Evolutionary conservation across 2,888 invertebrate species (phyloP).

Genomic region (Sthenelais limicola): DNA sequence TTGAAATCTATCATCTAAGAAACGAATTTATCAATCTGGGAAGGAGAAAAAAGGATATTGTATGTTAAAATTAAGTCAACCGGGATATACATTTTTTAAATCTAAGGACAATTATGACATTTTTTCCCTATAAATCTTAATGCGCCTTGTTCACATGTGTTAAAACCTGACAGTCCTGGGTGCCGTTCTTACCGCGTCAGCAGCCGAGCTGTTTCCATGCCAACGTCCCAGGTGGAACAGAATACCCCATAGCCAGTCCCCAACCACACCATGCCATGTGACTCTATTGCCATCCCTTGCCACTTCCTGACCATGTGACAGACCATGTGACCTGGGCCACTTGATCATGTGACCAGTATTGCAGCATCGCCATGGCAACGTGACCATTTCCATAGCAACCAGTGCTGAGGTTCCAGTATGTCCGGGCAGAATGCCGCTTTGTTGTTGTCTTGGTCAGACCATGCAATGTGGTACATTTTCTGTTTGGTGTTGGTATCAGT

Average conservation of each 20-base stretch:
- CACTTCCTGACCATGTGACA: constrained; percentile 37
- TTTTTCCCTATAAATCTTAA: background rate
- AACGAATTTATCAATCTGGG: too few species aligned
- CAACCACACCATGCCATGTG: constrained; percentile 44
- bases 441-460: constrained; percentile 35
- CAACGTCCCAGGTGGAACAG: constrained; percentile 10
- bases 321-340: constrained; percentile 40
- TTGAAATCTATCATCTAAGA: too few species aligned
- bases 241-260: constrained; percentile 38
- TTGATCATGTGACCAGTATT: constrained; percentile 36
- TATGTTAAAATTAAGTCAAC: too few species aligned
- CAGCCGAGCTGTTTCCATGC: constrained; percentile 23
- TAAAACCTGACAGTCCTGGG: constrained; percentile 37
- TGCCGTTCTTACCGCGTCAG: constrained; percentile 9
- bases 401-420: constrained; percentile 43
- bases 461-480: constrained; percentile 32
- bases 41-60: too few species aligned
- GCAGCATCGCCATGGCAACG: constrained; percentile 38
- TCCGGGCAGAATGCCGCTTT: constrained; percentile 37
- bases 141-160: constrained; percentile 31
- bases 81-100: too few species aligned
- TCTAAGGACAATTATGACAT: background rate
- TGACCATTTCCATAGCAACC: constrained; percentile 39
- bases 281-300: constrained; percentile 26
- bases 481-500: constrained; percentile 32